Percentiles rank a stretch among this genome's conserved stretches.
Conservation (phyloP, 2,797 vertebrate genomes). For the Lepus townsendii region DNA sequence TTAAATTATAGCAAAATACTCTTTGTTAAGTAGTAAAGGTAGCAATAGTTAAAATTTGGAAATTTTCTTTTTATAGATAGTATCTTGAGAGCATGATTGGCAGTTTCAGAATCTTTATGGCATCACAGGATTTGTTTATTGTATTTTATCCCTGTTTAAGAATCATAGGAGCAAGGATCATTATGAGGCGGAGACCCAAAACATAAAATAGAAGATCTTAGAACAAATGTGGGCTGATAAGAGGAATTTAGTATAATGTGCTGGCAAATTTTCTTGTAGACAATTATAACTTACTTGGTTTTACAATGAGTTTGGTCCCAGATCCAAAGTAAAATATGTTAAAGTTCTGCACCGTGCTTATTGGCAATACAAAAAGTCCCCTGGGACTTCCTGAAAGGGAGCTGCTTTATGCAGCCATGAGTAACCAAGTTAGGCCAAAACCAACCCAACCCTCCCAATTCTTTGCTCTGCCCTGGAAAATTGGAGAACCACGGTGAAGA, state of each 20-base stretch:
- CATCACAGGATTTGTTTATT: conserved; percentile 27
- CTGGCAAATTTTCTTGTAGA: conserved; percentile 28
- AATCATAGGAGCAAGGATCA: background rate
- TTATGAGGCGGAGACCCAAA: background rate
- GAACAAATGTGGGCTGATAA: background rate
- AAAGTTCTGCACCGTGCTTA: conserved; percentile 54
- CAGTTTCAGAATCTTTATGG: conserved; percentile 48
- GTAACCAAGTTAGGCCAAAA: background rate
- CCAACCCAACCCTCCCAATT: background rate
- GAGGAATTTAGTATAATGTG: conserved; percentile 25
- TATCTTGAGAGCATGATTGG: background rate
- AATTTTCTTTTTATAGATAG: background rate
- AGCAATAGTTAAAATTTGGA: conserved; percentile 2
- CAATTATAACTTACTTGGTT: conserved; percentile 79
- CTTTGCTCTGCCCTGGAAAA: conserved; percentile 62
- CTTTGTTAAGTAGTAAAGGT: conserved; percentile 43
- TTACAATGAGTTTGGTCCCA: conserved; percentile 80
- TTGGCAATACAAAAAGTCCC: conserved; percentile 75
- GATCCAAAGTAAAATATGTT: conserved; percentile 75
- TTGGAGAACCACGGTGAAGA: conserved; percentile 64
- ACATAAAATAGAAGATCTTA: conserved; percentile 39
- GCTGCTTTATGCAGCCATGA: background rate
- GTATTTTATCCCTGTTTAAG: conserved; percentile 26
- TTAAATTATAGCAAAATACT: conserved; percentile 47
- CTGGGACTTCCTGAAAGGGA: conserved; percentile 15